Evolutionary conservation across 1,140 invertebrate species (phyloP), one percentile per base, ranked within the genome.

Genomic region (Pseudomyrmex cubaensis): DNA sequence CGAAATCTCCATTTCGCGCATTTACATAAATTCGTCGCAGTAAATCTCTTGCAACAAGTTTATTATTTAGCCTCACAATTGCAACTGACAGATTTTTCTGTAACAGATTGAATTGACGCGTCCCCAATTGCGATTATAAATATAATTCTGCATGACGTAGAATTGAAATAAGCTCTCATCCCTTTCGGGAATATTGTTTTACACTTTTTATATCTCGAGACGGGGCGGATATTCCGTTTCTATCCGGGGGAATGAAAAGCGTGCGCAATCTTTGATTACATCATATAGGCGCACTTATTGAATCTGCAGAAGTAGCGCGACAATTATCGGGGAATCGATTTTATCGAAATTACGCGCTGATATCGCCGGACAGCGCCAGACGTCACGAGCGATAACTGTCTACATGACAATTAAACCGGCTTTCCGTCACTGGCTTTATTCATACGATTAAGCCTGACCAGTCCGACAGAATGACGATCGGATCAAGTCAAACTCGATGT

Each of bases 321-420:
- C 46, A 83, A 83, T 83, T 83, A 83, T 83, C 35, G 70, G 72
- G 22, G 10, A 83, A 76, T 83, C 59, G 72, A 75, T 63, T 83
- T 64, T 83, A 80, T 70, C 63, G 76, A 80, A 70, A 80, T 80
- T 80, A 70, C 9, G 22, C 52, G 13, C 66, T 46, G 76, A 80
- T 70, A 80, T 48, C 17, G 12, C 12, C 13, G 52, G 35, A 57
- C 50, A 70, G 10, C 20, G 46, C 10, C 5, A 54, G 12, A 52
- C 50, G 13, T 12, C 13, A 52, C 13, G 50, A 35, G 35, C 22
- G 63, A 12, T 20, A 52, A 50, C 70, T 82, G 63, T 80, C 44
- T 12, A 75, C 17, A 54, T 44, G 80, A 83, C 35, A 76, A 83
- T 75, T 56, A 76, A 83, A 44, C 59, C 17, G 13, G 46, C 69